Base-by-base conservation (phyloP, 2,797 vertebrate species). In the Margarornis squamiger region DNA sequence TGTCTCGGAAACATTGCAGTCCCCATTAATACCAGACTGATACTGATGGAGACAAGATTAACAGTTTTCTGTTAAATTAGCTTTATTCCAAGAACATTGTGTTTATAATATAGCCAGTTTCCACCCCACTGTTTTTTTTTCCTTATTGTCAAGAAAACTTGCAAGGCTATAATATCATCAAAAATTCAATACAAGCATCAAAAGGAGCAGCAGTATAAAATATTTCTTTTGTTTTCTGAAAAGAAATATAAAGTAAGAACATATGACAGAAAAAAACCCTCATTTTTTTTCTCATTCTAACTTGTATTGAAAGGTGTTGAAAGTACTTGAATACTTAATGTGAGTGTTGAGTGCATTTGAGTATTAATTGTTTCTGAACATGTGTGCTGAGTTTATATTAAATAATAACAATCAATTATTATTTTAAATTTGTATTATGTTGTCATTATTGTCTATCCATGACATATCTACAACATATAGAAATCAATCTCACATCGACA, bases 201-300 rank as follows among this genome's bases (percentile, higher is more conserved):
- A 77, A 86, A 88, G 4, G 19, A 75, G 17, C 8, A 77, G 10
- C 34, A 86, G 5, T 36, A 71, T 41, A 57, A 90, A 94, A 59
- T 74, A 52, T 67, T 83, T 73, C 11, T 51, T 59, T 30, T 88
- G 29, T 72, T 86, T 91, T 57, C n/a, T 58, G 24, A 62, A 77
- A 73, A 71, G 10, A 80, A 67, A 75, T 5, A 6, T 68, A 52
- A 92, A 88, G 10, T 32, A 18, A 62, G 65, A 90, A 39, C 5
- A 65, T 55, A 51, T 73, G 62, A 15, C 7, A 29, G 12, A 9
- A 36, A 43, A 3, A 39, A 13, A 2, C 3, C 0, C 4, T 49
- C 2, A 5, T 63, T 57, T 80, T n/a, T 68, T 88, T 81, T 6
- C 10, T 10, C 20, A 45, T 46, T 87, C 26, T 70, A 74, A 39